Evolutionary conservation across 1,140 invertebrate species (phyloP), one percentile per base, ranked within the genome.

Genomic region (Drosophila equinoxialis): DNA sequence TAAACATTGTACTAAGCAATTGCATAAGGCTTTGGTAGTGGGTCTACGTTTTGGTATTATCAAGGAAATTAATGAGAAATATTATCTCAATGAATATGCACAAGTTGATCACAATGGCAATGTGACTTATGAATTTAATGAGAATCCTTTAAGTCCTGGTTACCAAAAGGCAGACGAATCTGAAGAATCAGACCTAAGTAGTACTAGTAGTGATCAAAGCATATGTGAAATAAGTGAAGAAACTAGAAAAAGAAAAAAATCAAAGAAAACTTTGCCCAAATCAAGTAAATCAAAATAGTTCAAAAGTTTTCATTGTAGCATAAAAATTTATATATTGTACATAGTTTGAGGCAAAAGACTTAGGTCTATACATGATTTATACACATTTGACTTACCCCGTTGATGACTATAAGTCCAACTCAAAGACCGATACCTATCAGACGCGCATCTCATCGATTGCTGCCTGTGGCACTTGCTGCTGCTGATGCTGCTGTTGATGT

Each of bases 381-480:
- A n/a, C 23, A 41, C 10, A 6, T 51, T 41, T 6, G 39, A 81
- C 83, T 89, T 83, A 89, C 84, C 84, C 84, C 58, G 74, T 79
- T 81, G 81, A 90, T 82, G 90, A 91, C 90, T 91, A 91, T 91
- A 91, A 91, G 72, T 91, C 92, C 90, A 92, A 86, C 86, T 92
- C 92, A 91, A 92, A 92, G 90, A 91, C 90, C 83, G 93, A 93
- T 86, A 93, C 93, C 93, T 94, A 95, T 97, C 96, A 97, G 95
- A 96, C 96, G 79, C 96, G 94, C 96, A 96, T 97, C 93, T 96
- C 96, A 62, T 95, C 95, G 92, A 96, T 96, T 13, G 95, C 95
- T 26, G 95, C 95, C 86, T 96, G 95, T 41, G 95, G 95, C 65
- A 96, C 93, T 77, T 95, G 94, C 71, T 94, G 93, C 59, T 94